These are phyloP conservation scores for Bettongia penicillata DNA, from an alignment of 2,113 vertebrate genomes.

Conservation along the genomic window DNA sequence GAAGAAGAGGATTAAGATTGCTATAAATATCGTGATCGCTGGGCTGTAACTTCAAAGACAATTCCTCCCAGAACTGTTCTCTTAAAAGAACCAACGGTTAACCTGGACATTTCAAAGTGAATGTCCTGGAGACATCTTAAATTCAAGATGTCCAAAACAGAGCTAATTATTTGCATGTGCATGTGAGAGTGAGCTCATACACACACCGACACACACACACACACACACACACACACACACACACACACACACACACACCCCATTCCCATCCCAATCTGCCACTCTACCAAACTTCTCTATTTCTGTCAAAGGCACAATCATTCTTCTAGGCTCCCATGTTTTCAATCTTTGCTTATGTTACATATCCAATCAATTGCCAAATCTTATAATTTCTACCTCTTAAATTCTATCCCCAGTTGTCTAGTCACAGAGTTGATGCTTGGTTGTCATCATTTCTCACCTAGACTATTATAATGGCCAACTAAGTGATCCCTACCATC, in stretches of 20 bases:
- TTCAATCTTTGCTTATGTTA: neutral
- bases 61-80: neutral
- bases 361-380: no score
- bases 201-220: no score
- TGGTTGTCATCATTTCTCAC: neutral
- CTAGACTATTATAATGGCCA: neutral
- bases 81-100: neutral
- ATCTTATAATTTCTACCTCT: no score
- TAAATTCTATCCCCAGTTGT: no score
- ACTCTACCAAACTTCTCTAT: neutral
- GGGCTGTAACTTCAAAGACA: neutral
- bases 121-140: neutral
- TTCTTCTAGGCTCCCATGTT: neutral
- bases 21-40: neutral
- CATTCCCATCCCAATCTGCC: neutral
- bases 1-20: neutral
- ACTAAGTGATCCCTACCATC: neutral
- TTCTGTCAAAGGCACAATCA: no score
- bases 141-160: neutral
- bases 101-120: neutral
- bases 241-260: no score
- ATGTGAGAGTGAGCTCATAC: no score
- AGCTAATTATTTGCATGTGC: neutral
- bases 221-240: no score
- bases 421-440: no score